Conservation (phyloP, 2,888 invertebrate species). For the Polyploca ridens region DNA sequence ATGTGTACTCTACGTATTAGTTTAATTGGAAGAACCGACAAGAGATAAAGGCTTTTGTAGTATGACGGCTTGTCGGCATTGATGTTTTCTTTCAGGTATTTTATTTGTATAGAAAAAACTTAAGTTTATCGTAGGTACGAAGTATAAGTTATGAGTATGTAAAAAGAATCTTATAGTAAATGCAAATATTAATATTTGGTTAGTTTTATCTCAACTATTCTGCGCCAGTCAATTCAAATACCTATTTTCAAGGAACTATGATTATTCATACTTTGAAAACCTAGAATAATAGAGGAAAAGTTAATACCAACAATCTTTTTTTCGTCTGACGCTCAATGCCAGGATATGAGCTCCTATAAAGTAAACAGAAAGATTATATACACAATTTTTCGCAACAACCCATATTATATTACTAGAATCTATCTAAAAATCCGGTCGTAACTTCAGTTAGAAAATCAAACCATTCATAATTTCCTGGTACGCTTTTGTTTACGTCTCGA, state of each 20-base stretch:
- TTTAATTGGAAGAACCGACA: too few species aligned
- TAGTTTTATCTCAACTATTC: background rate
- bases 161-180: background rate
- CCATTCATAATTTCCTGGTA: background rate
- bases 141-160: too few species aligned
- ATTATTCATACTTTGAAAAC: background rate
- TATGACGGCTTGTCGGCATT: too few species aligned
- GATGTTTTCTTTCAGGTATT: too few species aligned
- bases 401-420: background rate
- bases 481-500: background rate
- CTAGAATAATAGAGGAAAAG: background rate
- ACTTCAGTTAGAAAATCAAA: background rate
- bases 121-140: too few species aligned
- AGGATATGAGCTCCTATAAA: background rate
- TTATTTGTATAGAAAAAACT: too few species aligned
- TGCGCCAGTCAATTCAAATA: background rate
- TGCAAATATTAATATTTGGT: background rate
- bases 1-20: too few species aligned
- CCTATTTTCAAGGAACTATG: background rate
- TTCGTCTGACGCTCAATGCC: background rate
- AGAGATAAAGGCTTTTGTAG: too few species aligned
- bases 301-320: too few species aligned
- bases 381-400: background rate
- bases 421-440: background rate
- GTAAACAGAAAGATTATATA: background rate